phyloP scores from a whole-genome alignment of 2,113 vertebrate species.

The Bucco capensis region DNA sequence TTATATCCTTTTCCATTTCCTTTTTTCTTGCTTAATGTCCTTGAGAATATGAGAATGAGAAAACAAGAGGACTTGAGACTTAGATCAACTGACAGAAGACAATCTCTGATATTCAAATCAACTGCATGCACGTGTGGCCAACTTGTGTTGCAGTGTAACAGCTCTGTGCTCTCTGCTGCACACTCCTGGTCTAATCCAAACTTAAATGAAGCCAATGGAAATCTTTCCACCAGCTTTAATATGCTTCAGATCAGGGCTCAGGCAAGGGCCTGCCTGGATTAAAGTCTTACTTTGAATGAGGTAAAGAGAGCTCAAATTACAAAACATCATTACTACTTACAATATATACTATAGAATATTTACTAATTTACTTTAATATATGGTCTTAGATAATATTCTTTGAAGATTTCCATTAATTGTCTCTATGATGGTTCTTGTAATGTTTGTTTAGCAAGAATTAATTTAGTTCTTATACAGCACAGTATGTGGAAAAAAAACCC shows the following conservation, averaged over 20 bases:
- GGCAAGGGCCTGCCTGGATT: neutral
- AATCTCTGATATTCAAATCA: neutral
- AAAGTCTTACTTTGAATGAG: neutral
- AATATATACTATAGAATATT: slow-evolving; percentile 11
- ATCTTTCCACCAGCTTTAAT: neutral
- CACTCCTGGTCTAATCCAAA: neutral
- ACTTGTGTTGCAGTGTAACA: neutral
- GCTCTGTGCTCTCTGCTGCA: neutral
- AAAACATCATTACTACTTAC: neutral
- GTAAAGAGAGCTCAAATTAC: slow-evolving; percentile 16
- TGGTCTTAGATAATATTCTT: neutral
- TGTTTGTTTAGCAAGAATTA: slow-evolving; percentile 37
- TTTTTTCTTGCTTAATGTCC: neutral
- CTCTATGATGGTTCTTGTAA: neutral
- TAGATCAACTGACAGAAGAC: neutral
- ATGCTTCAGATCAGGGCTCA: neutral
- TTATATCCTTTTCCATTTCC: neutral
- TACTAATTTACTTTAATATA: slow-evolving; percentile 25
- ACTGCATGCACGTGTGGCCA: rapidly evolving
- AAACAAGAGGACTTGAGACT: neutral
- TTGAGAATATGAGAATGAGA: neutral
- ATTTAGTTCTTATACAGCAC: slow-evolving; percentile 1
- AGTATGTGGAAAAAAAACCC: neutral
- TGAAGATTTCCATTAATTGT: slow-evolving; percentile 31
- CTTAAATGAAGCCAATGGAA: neutral